Conservation (phyloP, 2,888 invertebrate genomes). For the Drosophila mettleri region DNA sequence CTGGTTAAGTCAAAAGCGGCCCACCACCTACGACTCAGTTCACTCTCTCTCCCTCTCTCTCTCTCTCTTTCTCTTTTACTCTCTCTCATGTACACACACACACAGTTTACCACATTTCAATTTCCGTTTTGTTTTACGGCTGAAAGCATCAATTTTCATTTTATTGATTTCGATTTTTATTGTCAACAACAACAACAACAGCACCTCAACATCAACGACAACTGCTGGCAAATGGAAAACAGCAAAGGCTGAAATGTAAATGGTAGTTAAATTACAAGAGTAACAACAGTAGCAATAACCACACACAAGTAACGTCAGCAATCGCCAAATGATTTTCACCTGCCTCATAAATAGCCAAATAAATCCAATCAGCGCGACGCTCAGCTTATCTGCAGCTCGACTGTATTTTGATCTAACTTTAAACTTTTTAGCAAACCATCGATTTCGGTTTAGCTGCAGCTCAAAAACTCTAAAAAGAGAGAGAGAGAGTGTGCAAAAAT, state of each 20-base stretch:
- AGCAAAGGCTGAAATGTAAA: constrained; percentile 49
- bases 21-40: neutral
- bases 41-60: neutral
- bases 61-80: neutral
- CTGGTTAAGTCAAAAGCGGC: constrained; percentile 12
- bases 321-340: constrained; percentile 23
- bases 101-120: constrained; percentile 71
- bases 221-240: constrained; percentile 32
- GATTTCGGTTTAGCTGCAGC: constrained; percentile 22
- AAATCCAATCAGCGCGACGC: constrained; percentile 59
- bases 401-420: neutral
- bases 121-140: constrained; percentile 78
- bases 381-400: constrained; percentile 9
- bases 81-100: constrained; percentile 10
- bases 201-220: constrained; percentile 33
- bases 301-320: constrained; percentile 7
- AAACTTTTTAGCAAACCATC: constrained; percentile 22
- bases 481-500: neutral
- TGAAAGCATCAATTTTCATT: constrained; percentile 80
- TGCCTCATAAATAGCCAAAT: constrained; percentile 54
- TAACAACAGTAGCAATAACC: constrained; percentile 16
- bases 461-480: neutral
- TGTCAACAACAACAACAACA: constrained; percentile 54
- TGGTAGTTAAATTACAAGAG: constrained; percentile 47
- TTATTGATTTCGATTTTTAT: constrained; percentile 79